Evolutionary conservation across 2,113 vertebrate species (phyloP).

Genomic region (Puntigrus tetrazona): DNA sequence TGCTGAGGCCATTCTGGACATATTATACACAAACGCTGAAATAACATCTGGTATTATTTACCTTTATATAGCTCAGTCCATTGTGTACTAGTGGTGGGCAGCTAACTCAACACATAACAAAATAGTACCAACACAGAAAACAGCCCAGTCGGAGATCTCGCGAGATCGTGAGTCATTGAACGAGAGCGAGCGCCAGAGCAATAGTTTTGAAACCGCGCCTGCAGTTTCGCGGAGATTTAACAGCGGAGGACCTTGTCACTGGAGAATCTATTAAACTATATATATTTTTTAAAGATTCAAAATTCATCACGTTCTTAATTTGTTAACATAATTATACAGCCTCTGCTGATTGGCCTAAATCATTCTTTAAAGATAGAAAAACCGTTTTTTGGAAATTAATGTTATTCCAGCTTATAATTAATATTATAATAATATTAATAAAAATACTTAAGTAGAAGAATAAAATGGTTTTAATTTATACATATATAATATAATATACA

Average conservation of each 20-base stretch:
- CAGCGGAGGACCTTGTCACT: background rate
- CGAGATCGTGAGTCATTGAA: background rate
- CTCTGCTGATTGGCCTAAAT: background rate
- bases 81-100: background rate
- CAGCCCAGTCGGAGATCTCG: background rate
- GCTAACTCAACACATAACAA: background rate
- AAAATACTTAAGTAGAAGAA: too few relatives aligned
- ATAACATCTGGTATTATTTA: background rate
- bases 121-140: background rate
- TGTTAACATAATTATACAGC: background rate
- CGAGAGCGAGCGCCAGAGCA: background rate
- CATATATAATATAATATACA: background rate
- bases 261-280: background rate
- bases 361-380: background rate
- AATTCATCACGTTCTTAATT: background rate
- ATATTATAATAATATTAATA: too few relatives aligned
- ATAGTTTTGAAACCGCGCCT: background rate
- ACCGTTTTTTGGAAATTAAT: background rate
- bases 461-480: too few relatives aligned
- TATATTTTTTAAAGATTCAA: background rate
- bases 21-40: background rate
- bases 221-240: background rate
- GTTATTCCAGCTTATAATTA: background rate
- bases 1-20: background rate
- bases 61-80: slow-evolving; percentile 35